Conservation (phyloP, 1,140 invertebrate species). For the Saccostrea glomerata region DNA sequence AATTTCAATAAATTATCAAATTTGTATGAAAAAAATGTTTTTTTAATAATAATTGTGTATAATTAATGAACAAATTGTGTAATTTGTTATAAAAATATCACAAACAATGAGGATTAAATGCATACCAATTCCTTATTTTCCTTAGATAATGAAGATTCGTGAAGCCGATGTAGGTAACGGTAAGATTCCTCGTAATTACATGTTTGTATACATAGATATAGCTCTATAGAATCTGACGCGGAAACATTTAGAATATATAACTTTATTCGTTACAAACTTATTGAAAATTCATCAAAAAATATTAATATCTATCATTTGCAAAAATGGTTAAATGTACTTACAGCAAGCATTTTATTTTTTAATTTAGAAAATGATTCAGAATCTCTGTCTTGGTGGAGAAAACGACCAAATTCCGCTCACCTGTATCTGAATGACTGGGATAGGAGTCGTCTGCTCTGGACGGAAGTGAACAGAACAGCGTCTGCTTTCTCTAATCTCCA, state of each 20-base stretch:
- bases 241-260: no score
- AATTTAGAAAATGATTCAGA: not conserved
- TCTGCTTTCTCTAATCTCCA: not conserved
- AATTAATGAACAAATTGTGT: no score
- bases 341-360: not conserved
- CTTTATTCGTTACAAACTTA: no score
- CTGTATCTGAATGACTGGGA: not conserved
- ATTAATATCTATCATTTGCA: not conserved
- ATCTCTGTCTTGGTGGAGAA: not conserved
- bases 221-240: no score
- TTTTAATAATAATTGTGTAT: no score
- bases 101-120: no score
- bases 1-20: no score
- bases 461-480: not conserved
- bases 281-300: no score
- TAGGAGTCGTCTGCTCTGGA: not conserved
- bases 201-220: no score
- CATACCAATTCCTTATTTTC: not conserved
- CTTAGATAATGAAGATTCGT: not conserved
- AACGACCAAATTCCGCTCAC: constrained; percentile 9
- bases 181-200: not conserved
- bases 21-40: no score
- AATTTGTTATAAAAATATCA: no score
- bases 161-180: not conserved
- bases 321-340: not conserved